Base-by-base conservation (phyloP, 2,797 vertebrate species). In the Mus spretus region DNA sequence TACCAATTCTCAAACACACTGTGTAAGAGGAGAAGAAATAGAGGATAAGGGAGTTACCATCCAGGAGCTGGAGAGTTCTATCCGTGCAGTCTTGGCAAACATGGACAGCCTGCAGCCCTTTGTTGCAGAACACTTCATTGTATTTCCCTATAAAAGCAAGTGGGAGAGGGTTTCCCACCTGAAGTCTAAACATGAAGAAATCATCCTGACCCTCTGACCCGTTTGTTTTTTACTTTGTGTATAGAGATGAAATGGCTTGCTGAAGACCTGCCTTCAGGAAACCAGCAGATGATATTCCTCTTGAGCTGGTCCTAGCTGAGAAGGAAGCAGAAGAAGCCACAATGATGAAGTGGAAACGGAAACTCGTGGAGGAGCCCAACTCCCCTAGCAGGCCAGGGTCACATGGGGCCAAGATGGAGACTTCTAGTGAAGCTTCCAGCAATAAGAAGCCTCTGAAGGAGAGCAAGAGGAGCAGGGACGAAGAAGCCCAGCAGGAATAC, bases 81-180 rank as follows among this genome's bases (percentile, higher is more conserved):
- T 99, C 96, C 98, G 99, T 93, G 99, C 98, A 2, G 98, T 99
- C 96, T 98, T 99, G 72, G 99, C 99, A 79, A 99, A 99, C 97
- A 97, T 99, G 98, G 98, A 99, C 85, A 95, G 92, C 89, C 98
- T 99, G 89, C 98, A 98, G 79, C 99, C 99, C 1, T 99, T 99
- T 97, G 98, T 98, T 87, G 99, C 99, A 4, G 88, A 98, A n/a
- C 98, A 99, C 98, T 99, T 99, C 95, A 98, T 96, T 12, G 89
- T 99, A 90, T 99, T 99, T 97, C 99, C 99, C 0, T 99, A 99
- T 98, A 99, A 98, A 98, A 99, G 98, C 96, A 98, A 79, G 61
- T 99, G 99, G 99, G 97, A 98, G 87, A 98, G 98, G 80, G 98
- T 98, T 14, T 98, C 98, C 13, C 96, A 98, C 57, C 94, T 99